Evolutionary conservation across 2,888 invertebrate genomes (phyloP), one percentile per base, ranked within the genome.

Genomic region (Calephelis perditalis): DNA sequence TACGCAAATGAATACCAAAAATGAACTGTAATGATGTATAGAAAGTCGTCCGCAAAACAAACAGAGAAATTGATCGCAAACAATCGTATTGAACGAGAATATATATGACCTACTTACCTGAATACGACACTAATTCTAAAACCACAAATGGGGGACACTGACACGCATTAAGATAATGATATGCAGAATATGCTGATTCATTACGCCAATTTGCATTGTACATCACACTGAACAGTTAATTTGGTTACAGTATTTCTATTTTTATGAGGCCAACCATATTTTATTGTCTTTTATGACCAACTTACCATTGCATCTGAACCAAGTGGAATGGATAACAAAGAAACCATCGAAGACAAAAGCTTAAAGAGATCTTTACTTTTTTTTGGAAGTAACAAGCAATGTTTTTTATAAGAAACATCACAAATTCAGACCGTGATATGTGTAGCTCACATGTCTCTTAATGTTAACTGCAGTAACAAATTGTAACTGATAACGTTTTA

Each of bases 131-230:
- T 54, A 62, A 61, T 58, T 57, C 57, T 52, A 61, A 62, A 63
- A 49, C 61, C 61, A 62, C 61, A 59, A 56, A 61, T 57, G 62
- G 61, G 7, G 63, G 57, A 58, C 60, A 58, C 60, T 56, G 59
- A 52, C 63, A 60, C 58, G 59, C 60, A 63, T 58, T 61, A 62
- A 61, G 61, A 60, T 62, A 65, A 62, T 65, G 61, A 56, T n/a
- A 54, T 62, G 35, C 54, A 54, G 45, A 56, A 59, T 59, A 44
- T 57, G 58, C 56, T 59, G 58, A 60, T 58, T 63, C 66, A 61
- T 40, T 54, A 58, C 56, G 54, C 56, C 62, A 49, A 45, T 26
- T 55, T 55, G 44, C 65, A 63, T 62, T 59, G 60, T 62, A 46
- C 62, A 61, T 58, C 40, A 46, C 47, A n/a, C 10, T 54, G 36